These are phyloP conservation scores for Zootermopsis nevadensis DNA, from an alignment of 2,888 invertebrate species.

Conservation along the genomic window DNA sequence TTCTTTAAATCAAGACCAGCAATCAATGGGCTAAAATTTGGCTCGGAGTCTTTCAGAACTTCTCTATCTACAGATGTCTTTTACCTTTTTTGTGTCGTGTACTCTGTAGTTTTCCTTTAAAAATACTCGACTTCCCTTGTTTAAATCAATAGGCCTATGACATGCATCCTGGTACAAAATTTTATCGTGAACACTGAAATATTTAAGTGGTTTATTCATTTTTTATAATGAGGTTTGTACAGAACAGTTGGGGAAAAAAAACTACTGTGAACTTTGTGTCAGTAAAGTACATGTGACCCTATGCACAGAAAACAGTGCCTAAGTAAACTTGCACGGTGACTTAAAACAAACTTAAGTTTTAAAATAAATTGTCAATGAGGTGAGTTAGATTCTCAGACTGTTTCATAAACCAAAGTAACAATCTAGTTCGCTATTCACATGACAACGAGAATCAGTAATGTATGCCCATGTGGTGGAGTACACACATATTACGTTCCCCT, in stretches of 20 bases:
- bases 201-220: neutral
- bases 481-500: too few relatives aligned
- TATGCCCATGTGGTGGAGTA: too few relatives aligned
- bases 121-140: neutral
- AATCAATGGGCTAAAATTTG: too few relatives aligned
- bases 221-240: neutral
- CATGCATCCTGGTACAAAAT: neutral
- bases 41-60: neutral
- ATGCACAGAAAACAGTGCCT: neutral
- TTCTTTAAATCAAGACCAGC: too few relatives aligned
- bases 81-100: neutral
- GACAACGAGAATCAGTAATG: too few relatives aligned
- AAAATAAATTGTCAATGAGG: neutral
- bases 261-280: neutral
- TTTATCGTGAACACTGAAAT: neutral
- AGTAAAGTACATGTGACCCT: neutral
- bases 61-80: neutral
- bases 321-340: neutral
- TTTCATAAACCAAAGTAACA: neutral
- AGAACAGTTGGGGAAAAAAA: neutral
- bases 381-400: neutral
- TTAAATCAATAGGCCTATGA: neutral
- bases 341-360: neutral
- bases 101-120: neutral
- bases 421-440: too few relatives aligned